Conservation (phyloP, 2,797 vertebrate species). For the Galaxias olidus region DNA sequence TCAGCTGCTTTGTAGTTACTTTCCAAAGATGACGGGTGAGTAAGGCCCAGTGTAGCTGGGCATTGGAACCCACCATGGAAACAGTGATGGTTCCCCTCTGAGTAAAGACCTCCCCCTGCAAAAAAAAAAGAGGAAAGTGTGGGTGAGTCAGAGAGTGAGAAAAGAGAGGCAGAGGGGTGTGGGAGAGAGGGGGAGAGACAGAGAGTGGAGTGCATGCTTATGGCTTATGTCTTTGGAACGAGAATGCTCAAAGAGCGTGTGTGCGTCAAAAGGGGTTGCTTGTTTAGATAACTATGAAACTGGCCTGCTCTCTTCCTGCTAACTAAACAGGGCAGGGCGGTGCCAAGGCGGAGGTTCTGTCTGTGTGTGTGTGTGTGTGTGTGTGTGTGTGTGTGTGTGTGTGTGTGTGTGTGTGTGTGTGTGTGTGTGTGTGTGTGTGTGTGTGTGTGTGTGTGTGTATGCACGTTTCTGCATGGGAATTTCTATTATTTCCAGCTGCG, state of each 20-base stretch:
- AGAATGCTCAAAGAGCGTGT: background rate
- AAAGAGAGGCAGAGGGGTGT: background rate
- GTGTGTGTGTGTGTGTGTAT: background rate
- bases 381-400: no score
- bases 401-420: constrained; percentile 9
- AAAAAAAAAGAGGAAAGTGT: no score
- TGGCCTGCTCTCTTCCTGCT: constrained; percentile 48
- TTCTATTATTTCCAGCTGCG: constrained; percentile 85
- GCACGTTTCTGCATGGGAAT: constrained; percentile 67
- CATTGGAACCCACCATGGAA: constrained; percentile 57
- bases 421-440: no score
- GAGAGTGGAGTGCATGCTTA: no score
- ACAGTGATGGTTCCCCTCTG: constrained; percentile 40
- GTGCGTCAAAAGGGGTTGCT: constrained; percentile 31
- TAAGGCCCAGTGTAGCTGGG: constrained; percentile 1
- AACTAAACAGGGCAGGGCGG: constrained; percentile 68
- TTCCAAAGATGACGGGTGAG: constrained; percentile 15
- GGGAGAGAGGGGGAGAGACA: background rate
- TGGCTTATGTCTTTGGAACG: no score
- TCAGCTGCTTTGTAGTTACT: constrained; percentile 9
- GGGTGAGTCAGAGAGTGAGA: no score
- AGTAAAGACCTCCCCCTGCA: constrained; percentile 27
- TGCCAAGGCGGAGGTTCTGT: no score
- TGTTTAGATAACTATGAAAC: constrained; percentile 41
- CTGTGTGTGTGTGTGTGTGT: no score